Base-by-base conservation (phyloP, 1,140 invertebrate genomes). In the Aphelenchoides fujianensis region DNA sequence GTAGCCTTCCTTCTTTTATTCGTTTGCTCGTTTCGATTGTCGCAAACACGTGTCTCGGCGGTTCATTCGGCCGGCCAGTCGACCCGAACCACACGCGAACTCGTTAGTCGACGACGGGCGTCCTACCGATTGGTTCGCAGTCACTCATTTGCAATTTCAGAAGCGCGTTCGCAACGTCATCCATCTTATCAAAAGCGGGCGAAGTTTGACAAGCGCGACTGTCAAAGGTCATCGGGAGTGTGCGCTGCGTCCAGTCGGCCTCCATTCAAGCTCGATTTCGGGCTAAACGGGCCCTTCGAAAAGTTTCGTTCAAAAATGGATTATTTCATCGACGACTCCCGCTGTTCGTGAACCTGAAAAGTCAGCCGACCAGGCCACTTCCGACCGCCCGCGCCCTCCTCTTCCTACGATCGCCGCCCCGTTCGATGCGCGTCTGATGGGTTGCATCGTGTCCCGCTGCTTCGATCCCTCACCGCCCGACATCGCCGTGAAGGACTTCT, bases 381-480 rank as follows among this genome's bases (percentile, higher is more conserved):
- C 5, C 7, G 7, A 5, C 5, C 55, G 55, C 23, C 55, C 5
- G 19, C 23, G 28, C 5, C 55, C 27, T 23, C 5, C 55, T 16
- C 34, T 59, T 59, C 27, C 34, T 5, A 5, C 55, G 55, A 7
- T 59, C 5, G 55, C 19, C 28, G 23, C 19, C 34, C 34, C 55
- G 5, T 30, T 59, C 12, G 55, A n/a, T n/a, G 5, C 36, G 23
- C 30, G 19, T 68, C 52, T 32, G 36, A 73, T 73, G 72, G 72
- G 72, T 36, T 73, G 72, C 36, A 63, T 73, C 31, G n/a, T 73
- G 52, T 59, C 57, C 34, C 52, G 59, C 52, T 19, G 55, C 28
- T 73, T 57, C 35, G 71, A 73, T 63, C 72, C 72, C 9, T 36
- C 71, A 16, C 37, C 72, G 34, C 72, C 72, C 23, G 71, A 73